Evolutionary conservation across 2,797 vertebrate genomes (phyloP), one percentile per base, ranked within the genome.

Genomic region (Melanotaenia boesemani): DNA sequence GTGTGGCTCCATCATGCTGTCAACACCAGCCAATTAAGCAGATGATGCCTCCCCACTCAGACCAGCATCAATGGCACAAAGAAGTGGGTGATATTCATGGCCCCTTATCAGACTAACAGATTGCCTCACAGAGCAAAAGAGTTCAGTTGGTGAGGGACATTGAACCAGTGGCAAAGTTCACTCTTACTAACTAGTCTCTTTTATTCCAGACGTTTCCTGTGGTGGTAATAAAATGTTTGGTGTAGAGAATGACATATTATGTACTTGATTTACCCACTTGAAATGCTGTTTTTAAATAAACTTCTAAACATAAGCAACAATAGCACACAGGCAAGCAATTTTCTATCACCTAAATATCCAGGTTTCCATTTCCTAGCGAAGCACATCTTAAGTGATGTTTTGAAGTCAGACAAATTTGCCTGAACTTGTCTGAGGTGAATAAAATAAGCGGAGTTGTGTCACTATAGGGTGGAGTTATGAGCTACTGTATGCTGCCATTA

Each of bases 1-100:
- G 77, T 68, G 76, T 84, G 81, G 78, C 80, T 91, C 83, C 81
- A 89, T 92, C 89, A 86, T 77, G 85, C 79, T 88, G 77, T 88
- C 83, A 66, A 79, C 79, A 68, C 76, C 41, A 70, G 72, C 69
- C 80, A 74, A 15, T 83, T 70, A 59, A 88, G 77, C 67, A 26
- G 80, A 79, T 82, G 84, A 81, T 84, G 83, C 83, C 63, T 85
- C 65, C 73, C 73, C 56, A 24, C 81, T 79, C 72, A 34, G 76
- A 66, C 60, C 32, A 28, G 68, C 61, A 64, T 90, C 67, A 20
- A 85, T 81, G 63, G 56, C 26, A 9, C 57, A 66, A 80, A 72
- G 65, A 82, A 76, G 67, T 60, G 69, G 37, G 46, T 80, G 54
- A 81, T 82, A 90, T 90, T 87, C 82, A 84, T 80, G 78, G 52